These are phyloP conservation scores for Harpagoxenus sublaevis DNA, from an alignment of 2,888 invertebrate species.

Conservation along the genomic window DNA sequence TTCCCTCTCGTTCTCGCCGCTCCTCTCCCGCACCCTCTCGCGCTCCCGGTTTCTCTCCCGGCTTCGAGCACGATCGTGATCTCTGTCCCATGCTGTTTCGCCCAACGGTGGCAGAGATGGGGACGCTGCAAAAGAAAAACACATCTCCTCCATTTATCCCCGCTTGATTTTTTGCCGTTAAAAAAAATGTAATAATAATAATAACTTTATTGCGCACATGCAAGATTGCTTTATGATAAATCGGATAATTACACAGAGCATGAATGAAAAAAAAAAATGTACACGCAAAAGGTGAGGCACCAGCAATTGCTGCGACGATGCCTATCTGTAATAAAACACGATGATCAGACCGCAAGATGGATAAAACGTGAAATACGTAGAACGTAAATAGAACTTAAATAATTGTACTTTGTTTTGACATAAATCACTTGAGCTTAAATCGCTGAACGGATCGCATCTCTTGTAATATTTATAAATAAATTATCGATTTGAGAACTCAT, in stretches of 20 bases:
- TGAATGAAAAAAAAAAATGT: not conserved
- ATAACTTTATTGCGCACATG: not conserved
- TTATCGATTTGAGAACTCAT: not conserved
- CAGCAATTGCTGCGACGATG: not conserved
- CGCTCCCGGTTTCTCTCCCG: constrained; percentile 74
- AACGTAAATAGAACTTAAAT: not conserved
- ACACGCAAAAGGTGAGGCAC: constrained; percentile 5
- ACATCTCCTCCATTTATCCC: constrained; percentile 13
- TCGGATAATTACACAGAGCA: not conserved
- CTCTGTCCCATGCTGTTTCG: constrained; percentile 81
- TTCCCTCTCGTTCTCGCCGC: constrained; percentile 73
- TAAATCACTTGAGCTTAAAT: not conserved
- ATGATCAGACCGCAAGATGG: not conserved
- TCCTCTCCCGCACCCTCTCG: constrained; percentile 74
- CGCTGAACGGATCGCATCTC: not conserved
- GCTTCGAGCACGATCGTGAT: constrained; percentile 78
- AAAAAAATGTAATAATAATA: constrained; percentile 21
- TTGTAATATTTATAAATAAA: not conserved
- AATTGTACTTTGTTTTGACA: not conserved
- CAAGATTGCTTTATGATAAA: constrained; percentile 19
- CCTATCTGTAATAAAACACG: not conserved
- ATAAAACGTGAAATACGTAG: not conserved
- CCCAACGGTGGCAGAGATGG: constrained; percentile 80
- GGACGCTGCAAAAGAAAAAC: constrained; percentile 78
- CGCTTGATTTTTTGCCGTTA: not conserved